A percentile compares a stretch with the other conserved stretches of the same genome.
Evolutionary conservation across 2,113 vertebrate species (phyloP).

Genomic region (Peromyscus californicus): DNA sequence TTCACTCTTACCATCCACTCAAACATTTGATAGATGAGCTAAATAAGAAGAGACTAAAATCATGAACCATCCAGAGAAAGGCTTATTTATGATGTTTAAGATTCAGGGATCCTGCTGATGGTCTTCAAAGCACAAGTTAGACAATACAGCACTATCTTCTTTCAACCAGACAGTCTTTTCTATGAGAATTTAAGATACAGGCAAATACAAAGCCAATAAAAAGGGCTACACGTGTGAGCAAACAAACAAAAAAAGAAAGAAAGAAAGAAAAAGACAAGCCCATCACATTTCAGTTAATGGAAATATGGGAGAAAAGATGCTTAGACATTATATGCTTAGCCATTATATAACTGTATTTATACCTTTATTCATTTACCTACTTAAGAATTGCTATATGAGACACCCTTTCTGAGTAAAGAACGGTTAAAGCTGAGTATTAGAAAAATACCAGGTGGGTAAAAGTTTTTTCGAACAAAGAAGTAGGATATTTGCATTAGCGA

Average conservation of each 20-base stretch:
- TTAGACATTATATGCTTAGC: background rate
- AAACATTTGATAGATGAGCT: constrained; percentile 83
- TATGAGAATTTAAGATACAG: constrained; percentile 73
- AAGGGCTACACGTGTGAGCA: background rate
- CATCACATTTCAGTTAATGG: background rate
- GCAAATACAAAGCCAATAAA: constrained; percentile 3
- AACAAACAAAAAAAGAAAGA: background rate
- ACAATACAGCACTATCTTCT: constrained; percentile 81
- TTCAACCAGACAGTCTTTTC: constrained; percentile 76
- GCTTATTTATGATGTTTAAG: constrained; percentile 74
- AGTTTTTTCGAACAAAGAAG: background rate
- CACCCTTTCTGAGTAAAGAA: background rate
- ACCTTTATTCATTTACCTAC: background rate
- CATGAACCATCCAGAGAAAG: constrained; percentile 85
- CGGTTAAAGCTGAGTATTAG: background rate
- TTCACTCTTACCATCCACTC: constrained; percentile 82
- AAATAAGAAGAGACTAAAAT: constrained; percentile 85
- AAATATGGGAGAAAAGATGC: background rate
- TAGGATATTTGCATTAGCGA: background rate
- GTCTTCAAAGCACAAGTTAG: constrained; percentile 80
- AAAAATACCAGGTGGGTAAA: background rate
- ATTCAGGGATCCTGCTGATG: constrained; percentile 79
- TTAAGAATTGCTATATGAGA: background rate
- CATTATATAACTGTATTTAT: background rate
- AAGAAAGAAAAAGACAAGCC: too few species aligned